Conservation (phyloP, 2,888 invertebrate genomes). For the Troilus luridus region DNA sequence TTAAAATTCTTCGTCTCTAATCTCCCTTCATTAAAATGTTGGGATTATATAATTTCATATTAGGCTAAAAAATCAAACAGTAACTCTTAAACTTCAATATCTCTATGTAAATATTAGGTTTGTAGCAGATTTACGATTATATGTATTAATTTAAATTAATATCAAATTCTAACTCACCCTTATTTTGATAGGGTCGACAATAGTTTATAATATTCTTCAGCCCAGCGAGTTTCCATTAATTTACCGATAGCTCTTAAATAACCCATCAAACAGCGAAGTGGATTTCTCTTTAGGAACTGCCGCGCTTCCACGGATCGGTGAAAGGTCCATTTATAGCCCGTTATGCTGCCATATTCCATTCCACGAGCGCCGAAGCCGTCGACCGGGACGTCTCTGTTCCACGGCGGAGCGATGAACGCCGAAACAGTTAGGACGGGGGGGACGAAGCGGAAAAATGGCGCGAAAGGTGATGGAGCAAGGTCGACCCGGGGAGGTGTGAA, state of each 20-base stretch:
- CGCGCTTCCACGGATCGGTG: neutral
- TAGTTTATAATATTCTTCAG: too few relatives aligned
- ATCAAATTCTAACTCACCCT: too few relatives aligned
- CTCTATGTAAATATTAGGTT: too few relatives aligned
- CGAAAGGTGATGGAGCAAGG: conserved; percentile 38
- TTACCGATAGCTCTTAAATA: neutral
- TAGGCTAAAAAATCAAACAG: too few relatives aligned
- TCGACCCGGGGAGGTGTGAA: conserved; percentile 5
- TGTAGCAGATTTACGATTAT: too few relatives aligned
- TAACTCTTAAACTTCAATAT: too few relatives aligned
- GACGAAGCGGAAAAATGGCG: conserved; percentile 25
- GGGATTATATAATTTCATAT: too few relatives aligned
- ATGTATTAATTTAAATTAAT: too few relatives aligned
- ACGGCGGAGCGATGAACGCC: neutral
- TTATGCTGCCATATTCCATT: neutral
- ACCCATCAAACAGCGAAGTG: neutral
- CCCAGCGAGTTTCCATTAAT: neutral
- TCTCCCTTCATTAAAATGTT: too few relatives aligned
- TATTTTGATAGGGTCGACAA: too few relatives aligned
- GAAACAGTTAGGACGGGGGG: conserved; percentile 12
- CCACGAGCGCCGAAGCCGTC: neutral
- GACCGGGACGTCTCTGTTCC: neutral
- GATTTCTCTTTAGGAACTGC: neutral
- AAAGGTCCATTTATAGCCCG: neutral
- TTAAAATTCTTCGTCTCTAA: too few relatives aligned